A percentile compares a stretch with the other conserved stretches of the same genome.
Evolutionary conservation across 2,113 vertebrate species (phyloP).

Genomic region (Chionomys nivalis): DNA sequence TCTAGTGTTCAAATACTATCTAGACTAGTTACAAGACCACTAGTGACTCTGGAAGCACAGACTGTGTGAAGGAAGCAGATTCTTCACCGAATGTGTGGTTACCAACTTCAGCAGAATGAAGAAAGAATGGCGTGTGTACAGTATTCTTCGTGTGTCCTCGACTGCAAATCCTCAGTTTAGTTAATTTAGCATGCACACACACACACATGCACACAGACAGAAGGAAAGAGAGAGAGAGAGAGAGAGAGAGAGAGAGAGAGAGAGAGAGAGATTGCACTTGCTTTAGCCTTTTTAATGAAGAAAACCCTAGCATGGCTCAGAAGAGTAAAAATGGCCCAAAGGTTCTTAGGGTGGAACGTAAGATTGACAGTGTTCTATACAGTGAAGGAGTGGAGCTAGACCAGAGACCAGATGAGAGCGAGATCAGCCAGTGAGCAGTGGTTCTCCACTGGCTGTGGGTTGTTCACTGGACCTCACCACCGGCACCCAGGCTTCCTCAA

Average conservation of each 20-base stretch:
- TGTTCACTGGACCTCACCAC: fast-evolving
- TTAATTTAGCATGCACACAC: background rate
- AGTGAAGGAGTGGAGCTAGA: background rate
- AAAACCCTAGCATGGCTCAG: background rate
- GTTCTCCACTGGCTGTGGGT: background rate
- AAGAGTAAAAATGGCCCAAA: background rate
- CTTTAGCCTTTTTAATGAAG: background rate
- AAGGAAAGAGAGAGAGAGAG: background rate
- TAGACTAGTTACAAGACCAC: background rate
- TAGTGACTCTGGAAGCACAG: background rate
- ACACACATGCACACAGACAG: background rate
- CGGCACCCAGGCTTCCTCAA: background rate
- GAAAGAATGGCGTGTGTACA: fast-evolving
- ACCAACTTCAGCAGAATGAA: background rate
- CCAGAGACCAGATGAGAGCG: fast-evolving
- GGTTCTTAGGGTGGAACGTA: background rate
- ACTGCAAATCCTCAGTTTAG: fast-evolving
- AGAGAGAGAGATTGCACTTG: background rate
- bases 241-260: background rate
- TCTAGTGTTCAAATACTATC: background rate
- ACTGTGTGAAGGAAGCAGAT: background rate
- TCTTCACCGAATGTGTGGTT: background rate
- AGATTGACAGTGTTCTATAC: background rate
- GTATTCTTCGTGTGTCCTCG: too few relatives aligned
- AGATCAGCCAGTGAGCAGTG: too few relatives aligned